Evolutionary conservation across 30 jellyfish, hydroid and myxozoan genomes (phyloP).

Genomic region (Aurelia sp.): DNA sequence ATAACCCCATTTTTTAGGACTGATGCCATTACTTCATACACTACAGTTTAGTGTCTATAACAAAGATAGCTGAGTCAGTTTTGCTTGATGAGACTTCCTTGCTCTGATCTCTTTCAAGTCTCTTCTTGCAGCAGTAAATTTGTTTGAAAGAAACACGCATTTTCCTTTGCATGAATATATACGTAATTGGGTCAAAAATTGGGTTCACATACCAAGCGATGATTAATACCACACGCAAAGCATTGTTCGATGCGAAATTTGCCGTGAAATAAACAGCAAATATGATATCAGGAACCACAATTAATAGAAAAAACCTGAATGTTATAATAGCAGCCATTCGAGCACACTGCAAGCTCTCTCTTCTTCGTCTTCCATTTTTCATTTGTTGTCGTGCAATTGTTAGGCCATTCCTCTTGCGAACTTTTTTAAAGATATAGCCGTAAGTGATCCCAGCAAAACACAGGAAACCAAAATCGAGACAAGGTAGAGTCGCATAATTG

Average conservation of each 20-base stretch:
- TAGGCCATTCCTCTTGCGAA: not conserved
- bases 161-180: conserved; percentile 7
- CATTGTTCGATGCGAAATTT: conserved; percentile 11
- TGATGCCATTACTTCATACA: too few relatives aligned
- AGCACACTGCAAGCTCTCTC: too few relatives aligned
- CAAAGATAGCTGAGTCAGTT: too few relatives aligned
- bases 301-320: conserved; percentile 11
- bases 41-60: too few relatives aligned
- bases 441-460: not conserved
- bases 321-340: conserved; percentile 22
- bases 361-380: too few relatives aligned
- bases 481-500: conserved; percentile 19
- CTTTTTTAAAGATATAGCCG: conserved; percentile 7
- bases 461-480: conserved; percentile 12
- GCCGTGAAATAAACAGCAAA: conserved; percentile 24
- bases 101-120: too few relatives aligned
- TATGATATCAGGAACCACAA: conserved; percentile 11
- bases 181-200: conserved; percentile 18
- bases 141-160: not conserved
- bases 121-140: too few relatives aligned
- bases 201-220: conserved; percentile 15
- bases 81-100: too few relatives aligned
- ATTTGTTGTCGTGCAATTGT: too few relatives aligned
- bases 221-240: conserved; percentile 8
- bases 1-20: too few relatives aligned